These are phyloP conservation scores for Notamacropus eugenii DNA, from an alignment of 2,797 vertebrate genomes.

Conservation along the genomic window DNA sequence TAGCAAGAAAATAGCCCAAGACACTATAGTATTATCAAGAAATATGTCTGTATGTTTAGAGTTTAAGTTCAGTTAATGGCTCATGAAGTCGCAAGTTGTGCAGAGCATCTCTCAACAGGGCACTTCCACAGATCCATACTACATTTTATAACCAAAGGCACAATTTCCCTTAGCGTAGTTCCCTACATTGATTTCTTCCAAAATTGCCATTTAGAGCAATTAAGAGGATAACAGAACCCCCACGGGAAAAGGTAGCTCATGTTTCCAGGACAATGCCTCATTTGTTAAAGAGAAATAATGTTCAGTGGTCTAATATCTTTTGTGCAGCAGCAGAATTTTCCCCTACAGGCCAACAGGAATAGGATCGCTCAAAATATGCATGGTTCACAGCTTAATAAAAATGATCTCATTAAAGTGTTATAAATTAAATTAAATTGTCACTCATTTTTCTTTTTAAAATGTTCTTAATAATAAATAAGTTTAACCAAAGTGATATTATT, in stretches of 20 bases:
- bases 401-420: constrained; percentile 43
- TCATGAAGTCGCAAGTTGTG: neutral
- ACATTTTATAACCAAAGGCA: constrained; percentile 38
- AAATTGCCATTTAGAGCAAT: constrained; percentile 32
- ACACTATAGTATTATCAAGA: neutral
- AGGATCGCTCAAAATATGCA: constrained; percentile 8
- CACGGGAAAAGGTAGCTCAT: neutral
- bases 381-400: constrained; percentile 31
- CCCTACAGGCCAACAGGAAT: neutral
- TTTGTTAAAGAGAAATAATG: neutral
- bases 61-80: neutral
- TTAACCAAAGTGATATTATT: constrained; percentile 40
- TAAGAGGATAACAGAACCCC: constrained; percentile 7
- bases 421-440: constrained; percentile 63
- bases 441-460: constrained; percentile 65
- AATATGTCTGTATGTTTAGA: neutral
- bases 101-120: neutral
- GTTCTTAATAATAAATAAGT: constrained; percentile 57
- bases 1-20: constrained; percentile 25
- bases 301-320: neutral
- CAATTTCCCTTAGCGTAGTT: neutral
- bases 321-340: neutral
- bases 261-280: constrained; percentile 8
- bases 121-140: neutral
- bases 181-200: constrained; percentile 46